These are phyloP conservation scores for Adelognathus sp. DNA, from an alignment of 2,888 invertebrate species.

Conservation along the genomic window DNA sequence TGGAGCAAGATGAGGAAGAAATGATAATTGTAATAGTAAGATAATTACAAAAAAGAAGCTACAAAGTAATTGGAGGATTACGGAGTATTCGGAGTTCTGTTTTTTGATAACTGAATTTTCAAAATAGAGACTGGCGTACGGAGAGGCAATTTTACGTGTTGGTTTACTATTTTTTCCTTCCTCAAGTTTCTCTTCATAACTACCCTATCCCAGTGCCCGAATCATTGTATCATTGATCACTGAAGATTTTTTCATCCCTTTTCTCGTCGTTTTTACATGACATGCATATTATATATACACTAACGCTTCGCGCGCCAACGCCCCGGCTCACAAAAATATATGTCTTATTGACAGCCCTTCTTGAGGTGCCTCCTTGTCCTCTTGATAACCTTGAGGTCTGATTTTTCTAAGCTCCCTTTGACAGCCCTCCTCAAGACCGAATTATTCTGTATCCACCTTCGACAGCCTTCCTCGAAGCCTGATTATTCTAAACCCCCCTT, in stretches of 20 bases:
- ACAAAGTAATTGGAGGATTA: slow-evolving; percentile 77
- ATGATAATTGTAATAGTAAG: neutral
- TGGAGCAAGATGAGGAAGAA: slow-evolving; percentile 49
- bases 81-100: slow-evolving; percentile 79
- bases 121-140: slow-evolving; percentile 80
- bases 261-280: slow-evolving; percentile 49
- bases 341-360: too few relatives aligned
- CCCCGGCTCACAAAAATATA: too few relatives aligned
- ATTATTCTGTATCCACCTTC: too few relatives aligned
- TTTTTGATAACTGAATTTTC: slow-evolving; percentile 79
- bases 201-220: neutral
- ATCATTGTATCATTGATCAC: slow-evolving; percentile 14
- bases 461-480: too few relatives aligned
- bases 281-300: slow-evolving; percentile 43
- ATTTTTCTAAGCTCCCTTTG: too few relatives aligned
- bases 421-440: too few relatives aligned
- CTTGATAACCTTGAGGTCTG: too few relatives aligned
- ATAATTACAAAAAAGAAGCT: slow-evolving; percentile 68
- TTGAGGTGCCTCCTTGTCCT: too few relatives aligned
- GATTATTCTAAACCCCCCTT: too few relatives aligned
- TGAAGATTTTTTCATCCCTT: slow-evolving; percentile 53
- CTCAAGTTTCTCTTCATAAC: neutral
- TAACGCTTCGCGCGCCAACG: slow-evolving; percentile 6
- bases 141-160: slow-evolving; percentile 72
- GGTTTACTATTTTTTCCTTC: slow-evolving; percentile 39